A percentile compares a stretch with the other conserved stretches of the same genome.
These are phyloP conservation scores for Tetrao urogallus DNA, from an alignment of 2,113 vertebrate species.

Conservation along the genomic window DNA sequence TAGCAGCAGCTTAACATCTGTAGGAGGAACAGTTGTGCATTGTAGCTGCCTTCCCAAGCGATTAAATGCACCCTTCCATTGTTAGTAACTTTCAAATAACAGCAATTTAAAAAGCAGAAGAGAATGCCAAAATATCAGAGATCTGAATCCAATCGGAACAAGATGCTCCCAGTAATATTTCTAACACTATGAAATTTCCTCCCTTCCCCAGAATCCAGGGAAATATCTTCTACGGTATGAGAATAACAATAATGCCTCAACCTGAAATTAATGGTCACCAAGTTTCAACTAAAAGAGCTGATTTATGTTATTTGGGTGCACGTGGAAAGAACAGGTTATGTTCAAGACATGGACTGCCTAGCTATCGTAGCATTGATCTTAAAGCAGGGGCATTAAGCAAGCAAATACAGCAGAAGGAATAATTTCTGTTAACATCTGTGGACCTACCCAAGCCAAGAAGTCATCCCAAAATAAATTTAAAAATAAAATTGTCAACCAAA, in stretches of 20 bases:
- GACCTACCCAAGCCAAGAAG: slow-evolving; percentile 50
- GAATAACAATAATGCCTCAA: background rate
- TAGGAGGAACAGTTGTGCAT: background rate
- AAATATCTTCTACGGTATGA: background rate
- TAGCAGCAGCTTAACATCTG: background rate
- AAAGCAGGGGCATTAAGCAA: background rate
- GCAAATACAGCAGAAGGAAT: background rate
- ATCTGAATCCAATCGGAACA: background rate
- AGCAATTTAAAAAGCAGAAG: background rate
- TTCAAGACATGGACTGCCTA: background rate
- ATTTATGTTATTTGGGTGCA: background rate
- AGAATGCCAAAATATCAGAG: background rate
- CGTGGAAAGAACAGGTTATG: background rate
- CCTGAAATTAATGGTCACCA: background rate
- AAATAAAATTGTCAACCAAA: slow-evolving; percentile 14
- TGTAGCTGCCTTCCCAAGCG: background rate
- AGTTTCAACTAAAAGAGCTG: background rate
- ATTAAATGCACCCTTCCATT: background rate
- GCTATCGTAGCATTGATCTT: background rate
- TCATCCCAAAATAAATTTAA: slow-evolving; percentile 55
- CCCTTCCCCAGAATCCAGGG: background rate
- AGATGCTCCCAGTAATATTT: slow-evolving; percentile 42
- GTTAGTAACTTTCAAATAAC: background rate
- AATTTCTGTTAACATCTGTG: slow-evolving; percentile 19
- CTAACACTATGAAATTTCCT: background rate